Conservation (phyloP, 2,888 invertebrate species). For the Azorinus chamasolen region DNA sequence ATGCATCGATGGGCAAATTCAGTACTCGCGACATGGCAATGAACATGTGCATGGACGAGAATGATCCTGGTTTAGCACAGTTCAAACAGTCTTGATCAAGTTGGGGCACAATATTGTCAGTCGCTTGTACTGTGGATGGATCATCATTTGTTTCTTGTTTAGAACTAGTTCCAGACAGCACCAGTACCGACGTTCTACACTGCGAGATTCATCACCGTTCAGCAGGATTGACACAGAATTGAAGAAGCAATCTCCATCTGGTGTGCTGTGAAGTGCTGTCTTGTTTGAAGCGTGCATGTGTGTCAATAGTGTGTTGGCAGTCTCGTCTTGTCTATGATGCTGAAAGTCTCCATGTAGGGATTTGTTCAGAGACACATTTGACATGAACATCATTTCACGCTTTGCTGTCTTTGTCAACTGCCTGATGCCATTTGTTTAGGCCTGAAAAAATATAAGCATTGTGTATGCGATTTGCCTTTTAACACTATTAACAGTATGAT, state of each 20-base stretch:
- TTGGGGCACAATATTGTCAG: slow-evolving; percentile 7
- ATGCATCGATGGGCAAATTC: too few species aligned
- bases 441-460: too few species aligned
- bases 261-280: slow-evolving; percentile 7
- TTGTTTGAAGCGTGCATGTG: slow-evolving; percentile 15
- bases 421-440: too few species aligned
- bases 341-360: slow-evolving; percentile 9
- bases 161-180: slow-evolving; percentile 32
- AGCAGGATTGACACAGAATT: slow-evolving; percentile 32
- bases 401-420: not conserved
- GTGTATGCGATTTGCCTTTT: too few species aligned
- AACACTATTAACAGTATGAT: too few species aligned
- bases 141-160: slow-evolving; percentile 14
- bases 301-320: slow-evolving; percentile 16
- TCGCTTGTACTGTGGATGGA: slow-evolving; percentile 1
- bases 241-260: slow-evolving; percentile 40
- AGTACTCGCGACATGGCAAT: too few species aligned
- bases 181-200: slow-evolving; percentile 26
- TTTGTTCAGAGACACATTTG: not conserved
- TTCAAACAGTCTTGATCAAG: slow-evolving; percentile 12
- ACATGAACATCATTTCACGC: slow-evolving; percentile 5
- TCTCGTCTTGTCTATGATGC: slow-evolving; percentile 24
- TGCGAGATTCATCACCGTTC: slow-evolving; percentile 20
- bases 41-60: slow-evolving; percentile 23
- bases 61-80: slow-evolving; percentile 22